Conservation (phyloP, 2,797 vertebrate species). For the Synaphobranchus kaupii region DNA sequence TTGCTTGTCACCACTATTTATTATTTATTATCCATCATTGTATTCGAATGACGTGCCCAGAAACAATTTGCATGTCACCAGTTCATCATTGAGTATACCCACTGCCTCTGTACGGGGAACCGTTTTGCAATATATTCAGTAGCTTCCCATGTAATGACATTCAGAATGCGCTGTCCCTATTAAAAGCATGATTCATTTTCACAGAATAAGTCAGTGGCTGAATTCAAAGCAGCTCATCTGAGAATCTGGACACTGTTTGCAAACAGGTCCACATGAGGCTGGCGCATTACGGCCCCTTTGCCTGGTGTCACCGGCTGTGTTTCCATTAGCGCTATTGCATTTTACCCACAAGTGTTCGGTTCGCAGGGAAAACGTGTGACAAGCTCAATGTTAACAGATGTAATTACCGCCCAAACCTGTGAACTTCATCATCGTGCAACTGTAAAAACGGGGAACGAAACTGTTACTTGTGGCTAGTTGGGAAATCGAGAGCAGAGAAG, state of each 20-base stretch:
- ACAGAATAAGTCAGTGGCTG: neutral
- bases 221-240: neutral
- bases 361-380: neutral
- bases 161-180: neutral
- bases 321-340: neutral
- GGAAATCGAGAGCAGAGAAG: neutral
- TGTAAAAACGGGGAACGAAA: neutral
- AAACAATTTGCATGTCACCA: neutral
- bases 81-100: neutral
- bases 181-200: slow-evolving; percentile 14
- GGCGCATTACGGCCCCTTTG: neutral
- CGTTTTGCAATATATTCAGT: neutral
- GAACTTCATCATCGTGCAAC: neutral
- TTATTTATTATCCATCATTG: neutral
- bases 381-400: neutral
- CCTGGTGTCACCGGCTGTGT: neutral
- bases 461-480: neutral
- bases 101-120: neutral
- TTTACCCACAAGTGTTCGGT: neutral
- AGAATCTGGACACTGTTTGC: neutral
- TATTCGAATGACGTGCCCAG: neutral
- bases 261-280: neutral
- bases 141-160: neutral
- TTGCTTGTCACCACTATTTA: neutral
- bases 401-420: neutral